These are phyloP conservation scores for Tenthredo livida DNA, from an alignment of 2,888 invertebrate species.

Conservation along the genomic window DNA sequence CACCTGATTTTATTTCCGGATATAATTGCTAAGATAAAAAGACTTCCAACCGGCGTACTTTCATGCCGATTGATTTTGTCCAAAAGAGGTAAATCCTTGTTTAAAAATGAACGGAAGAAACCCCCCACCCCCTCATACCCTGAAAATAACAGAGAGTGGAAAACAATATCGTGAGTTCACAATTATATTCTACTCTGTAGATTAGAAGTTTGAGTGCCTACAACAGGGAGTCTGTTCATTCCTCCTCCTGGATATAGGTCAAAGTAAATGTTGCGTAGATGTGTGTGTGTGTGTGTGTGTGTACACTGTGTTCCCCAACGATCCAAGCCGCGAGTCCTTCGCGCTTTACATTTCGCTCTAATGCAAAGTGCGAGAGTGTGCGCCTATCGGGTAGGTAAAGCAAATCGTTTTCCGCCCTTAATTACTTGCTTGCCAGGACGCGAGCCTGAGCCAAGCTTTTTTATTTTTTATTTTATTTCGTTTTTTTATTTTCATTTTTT, in stretches of 20 bases:
- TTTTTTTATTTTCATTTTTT: too few relatives aligned
- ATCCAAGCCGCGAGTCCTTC: neutral
- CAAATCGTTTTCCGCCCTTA: slow-evolving; percentile 1
- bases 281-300: neutral
- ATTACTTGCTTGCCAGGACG: neutral
- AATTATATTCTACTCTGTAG: slow-evolving; percentile 22
- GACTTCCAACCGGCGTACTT: neutral
- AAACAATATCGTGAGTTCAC: neutral
- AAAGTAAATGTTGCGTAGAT: neutral
- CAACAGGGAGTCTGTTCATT: neutral
- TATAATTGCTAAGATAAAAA: neutral
- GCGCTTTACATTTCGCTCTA: neutral
- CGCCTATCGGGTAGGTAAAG: neutral
- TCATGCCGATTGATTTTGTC: neutral
- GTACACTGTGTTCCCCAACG: neutral
- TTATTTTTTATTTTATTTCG: too few relatives aligned
- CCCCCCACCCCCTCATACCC: too few relatives aligned
- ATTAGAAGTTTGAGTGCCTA: neutral
- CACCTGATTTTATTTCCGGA: neutral
- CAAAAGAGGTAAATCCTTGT: neutral
- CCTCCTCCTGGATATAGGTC: slow-evolving; percentile 5
- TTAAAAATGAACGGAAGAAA: neutral
- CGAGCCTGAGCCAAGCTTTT: neutral
- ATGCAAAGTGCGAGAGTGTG: neutral
- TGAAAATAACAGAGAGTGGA: neutral